Conservation (phyloP, 37 sponge, comb jelly and placozoan species). For the Tethya wilhelma region DNA sequence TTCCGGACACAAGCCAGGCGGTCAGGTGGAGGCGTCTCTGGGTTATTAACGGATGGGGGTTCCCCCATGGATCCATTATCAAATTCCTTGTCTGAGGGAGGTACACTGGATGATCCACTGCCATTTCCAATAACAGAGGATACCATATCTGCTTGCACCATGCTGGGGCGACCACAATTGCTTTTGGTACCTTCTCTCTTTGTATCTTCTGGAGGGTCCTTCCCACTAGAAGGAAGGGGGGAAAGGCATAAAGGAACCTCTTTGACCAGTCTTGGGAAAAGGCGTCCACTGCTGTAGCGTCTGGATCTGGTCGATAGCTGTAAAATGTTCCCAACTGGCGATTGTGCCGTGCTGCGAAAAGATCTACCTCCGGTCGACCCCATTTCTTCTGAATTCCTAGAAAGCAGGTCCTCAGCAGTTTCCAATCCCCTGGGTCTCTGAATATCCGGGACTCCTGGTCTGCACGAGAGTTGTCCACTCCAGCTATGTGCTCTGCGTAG, state of each 20-base stretch:
- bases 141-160: slow-evolving; percentile 26
- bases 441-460: slow-evolving; percentile 8
- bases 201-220: neutral
- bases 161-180: too few species aligned
- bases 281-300: slow-evolving; percentile 6
- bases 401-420: neutral
- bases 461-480: slow-evolving; percentile 18
- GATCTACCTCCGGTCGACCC: too few species aligned
- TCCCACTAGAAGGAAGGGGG: too few species aligned
- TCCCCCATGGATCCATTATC: neutral
- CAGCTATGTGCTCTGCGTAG: slow-evolving; percentile 19
- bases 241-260: too few species aligned
- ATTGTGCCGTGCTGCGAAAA: slow-evolving; percentile 33
- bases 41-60: slow-evolving; percentile 11
- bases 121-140: slow-evolving; percentile 16
- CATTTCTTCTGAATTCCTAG: too few species aligned
- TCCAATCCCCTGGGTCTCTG: slow-evolving; percentile 26
- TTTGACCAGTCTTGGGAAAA: slow-evolving; percentile 5
- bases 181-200: neutral
- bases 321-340: neutral
- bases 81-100: neutral
- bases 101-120: neutral
- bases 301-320: slow-evolving; percentile 34
- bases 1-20: slow-evolving; percentile 21
- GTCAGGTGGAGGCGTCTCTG: slow-evolving; percentile 1